Evolutionary conservation across 1,140 invertebrate species (phyloP).

Genomic region (Sycophila sp.): DNA sequence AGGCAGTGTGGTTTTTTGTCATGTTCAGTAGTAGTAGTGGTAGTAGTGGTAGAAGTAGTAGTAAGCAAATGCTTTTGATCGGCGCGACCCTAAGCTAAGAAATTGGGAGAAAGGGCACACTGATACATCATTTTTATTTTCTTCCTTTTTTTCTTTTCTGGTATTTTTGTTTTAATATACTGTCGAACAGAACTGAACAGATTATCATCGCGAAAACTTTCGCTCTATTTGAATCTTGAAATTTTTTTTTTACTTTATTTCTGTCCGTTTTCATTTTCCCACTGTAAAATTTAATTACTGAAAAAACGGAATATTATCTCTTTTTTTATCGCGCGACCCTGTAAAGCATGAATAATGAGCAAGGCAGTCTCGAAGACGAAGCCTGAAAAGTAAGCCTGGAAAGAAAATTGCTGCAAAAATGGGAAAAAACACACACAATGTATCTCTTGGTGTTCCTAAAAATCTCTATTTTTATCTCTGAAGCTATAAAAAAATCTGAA

Average conservation of each 20-base stretch:
- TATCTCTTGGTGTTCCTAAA: constrained; percentile 30
- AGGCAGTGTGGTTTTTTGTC: constrained; percentile 67
- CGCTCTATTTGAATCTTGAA: constrained; percentile 41
- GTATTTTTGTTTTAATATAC: no score
- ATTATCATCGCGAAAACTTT: constrained; percentile 44
- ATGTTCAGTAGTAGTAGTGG: constrained; percentile 68
- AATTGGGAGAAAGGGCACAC: constrained; percentile 66
- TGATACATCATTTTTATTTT: constrained; percentile 61
- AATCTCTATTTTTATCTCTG: constrained; percentile 20
- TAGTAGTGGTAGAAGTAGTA: constrained; percentile 64
- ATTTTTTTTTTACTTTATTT: constrained; percentile 40
- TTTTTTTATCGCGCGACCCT: constrained; percentile 54
- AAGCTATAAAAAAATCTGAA: constrained; percentile 27
- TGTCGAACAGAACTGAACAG: no score
- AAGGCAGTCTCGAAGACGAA: constrained; percentile 35
- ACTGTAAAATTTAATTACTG: no score
- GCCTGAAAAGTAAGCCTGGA: constrained; percentile 56
- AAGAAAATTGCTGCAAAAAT: constrained; percentile 65
- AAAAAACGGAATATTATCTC: no score
- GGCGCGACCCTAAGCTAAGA: constrained; percentile 68
- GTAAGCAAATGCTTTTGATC: constrained; percentile 67
- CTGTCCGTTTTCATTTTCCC: constrained; percentile 43
- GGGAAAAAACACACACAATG: constrained; percentile 53
- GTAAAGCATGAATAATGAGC: constrained; percentile 58
- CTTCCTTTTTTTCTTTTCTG: constrained; percentile 35